Base-by-base conservation (phyloP, 2,888 invertebrate species). In the Dasypolia templi region DNA sequence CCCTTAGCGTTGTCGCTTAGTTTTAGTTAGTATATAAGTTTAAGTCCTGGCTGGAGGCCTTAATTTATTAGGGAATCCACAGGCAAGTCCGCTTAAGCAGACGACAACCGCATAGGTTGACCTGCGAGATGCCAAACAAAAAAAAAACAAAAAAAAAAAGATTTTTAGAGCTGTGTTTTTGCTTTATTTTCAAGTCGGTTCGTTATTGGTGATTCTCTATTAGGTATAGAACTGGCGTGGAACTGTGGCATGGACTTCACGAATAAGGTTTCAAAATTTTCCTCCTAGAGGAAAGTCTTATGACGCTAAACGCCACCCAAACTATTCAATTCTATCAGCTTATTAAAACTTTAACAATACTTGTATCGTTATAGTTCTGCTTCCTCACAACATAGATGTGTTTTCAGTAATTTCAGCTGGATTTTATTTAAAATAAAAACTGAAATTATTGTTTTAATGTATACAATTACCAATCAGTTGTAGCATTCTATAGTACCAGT, bases 101-200 rank as follows among this genome's bases (percentile, higher is more conserved):
- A n/a, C n/a, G n/a, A n/a, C n/a, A n/a, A n/a, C n/a, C n/a, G n/a
- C n/a, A n/a, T n/a, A n/a, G n/a, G n/a, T n/a, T n/a, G n/a, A n/a
- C n/a, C n/a, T n/a, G n/a, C n/a, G n/a, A n/a, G n/a, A n/a, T n/a
- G n/a, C n/a, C n/a, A n/a, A n/a, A n/a, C n/a, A n/a, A n/a, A n/a
- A n/a, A n/a, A n/a, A n/a, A n/a, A n/a, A n/a, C n/a, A n/a, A n/a
- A n/a, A n/a, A n/a, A n/a, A n/a, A n/a, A n/a, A n/a, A n/a, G 95
- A 90, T 93, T 94, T 95, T 95, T 93, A 93, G 95, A 92, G 92
- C 90, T 85, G 81, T 89, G 89, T 88, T 93, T 93, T 92, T 91
- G 91, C 91, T 92, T 91, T 88, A 89, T 87, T 85, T 85, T 87
- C 76, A 63, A 74, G 58, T 76, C 46, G 35, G 55, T n/a, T 74